Base-by-base conservation (phyloP, 1,140 invertebrate species). In the Chironomus tepperi region DNA sequence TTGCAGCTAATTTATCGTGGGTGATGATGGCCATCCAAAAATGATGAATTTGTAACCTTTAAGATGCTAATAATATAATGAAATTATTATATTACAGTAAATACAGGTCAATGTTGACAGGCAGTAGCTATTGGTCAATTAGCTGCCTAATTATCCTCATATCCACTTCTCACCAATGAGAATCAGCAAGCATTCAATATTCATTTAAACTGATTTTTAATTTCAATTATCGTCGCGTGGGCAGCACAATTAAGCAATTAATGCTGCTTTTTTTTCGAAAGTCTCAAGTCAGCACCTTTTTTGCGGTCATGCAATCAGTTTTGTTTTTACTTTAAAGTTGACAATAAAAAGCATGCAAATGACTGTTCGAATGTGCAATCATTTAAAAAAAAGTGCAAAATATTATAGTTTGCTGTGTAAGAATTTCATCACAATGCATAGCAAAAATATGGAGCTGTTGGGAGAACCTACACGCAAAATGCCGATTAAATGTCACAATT, bases 181-280 rank as follows among this genome's bases (percentile, higher is more conserved):
- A 34, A 34, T 34, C 24, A 34, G 24, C 24, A 15, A 15, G 47
- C 47, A 57, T 57, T 57, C 47, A 57, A 57, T 57, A 15, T 12
- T 15, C 47, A 57, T n/a, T 12, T 5, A 15, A n/a, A 57, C 1
- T 57, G 12, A 57, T 57, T 57, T n/a, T 34, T 12, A 57, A 15
- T 57, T 57, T 57, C 9, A 34, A 34, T 34, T 34, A 34, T 34
- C 24, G 24, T 34, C 8, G 47, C n/a, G 47, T 57, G 12, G 47
- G 47, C 47, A 57, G 47, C 12, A 57, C 47, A 57, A 57, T 57
- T 57, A 57, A 57, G 47, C 47, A 57, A 57, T 57, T 57, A 57
- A 12, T 57, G 47, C n/a, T n/a, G n/a, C n/a, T n/a, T n/a, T n/a
- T n/a, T 34, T 34, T 34, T 34, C 24, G 24, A 34, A 34, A 34